phyloP scores from a whole-genome alignment of 2,888 invertebrate genomes.

The Steinernema hermaphroditum region DNA sequence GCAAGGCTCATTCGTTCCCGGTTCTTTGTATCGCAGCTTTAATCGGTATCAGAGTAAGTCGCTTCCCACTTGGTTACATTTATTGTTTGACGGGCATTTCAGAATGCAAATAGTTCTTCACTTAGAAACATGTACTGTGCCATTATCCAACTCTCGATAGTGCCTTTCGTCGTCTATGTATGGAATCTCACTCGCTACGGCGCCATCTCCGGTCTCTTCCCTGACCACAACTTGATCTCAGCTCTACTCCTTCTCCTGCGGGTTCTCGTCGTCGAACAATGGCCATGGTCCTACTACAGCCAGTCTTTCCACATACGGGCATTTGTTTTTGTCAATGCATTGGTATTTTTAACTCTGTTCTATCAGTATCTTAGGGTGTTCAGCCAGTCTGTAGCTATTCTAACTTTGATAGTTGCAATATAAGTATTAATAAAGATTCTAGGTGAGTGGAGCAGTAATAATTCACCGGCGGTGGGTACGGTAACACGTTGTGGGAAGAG shows the following conservation, averaged over 20 bases:
- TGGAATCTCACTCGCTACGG: slow-evolving; percentile 22
- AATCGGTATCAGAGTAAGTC: neutral
- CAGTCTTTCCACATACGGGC: neutral
- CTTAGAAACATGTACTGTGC: slow-evolving; percentile 4
- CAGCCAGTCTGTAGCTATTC: neutral
- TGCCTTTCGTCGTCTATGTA: slow-evolving; percentile 16
- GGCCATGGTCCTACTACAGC: neutral
- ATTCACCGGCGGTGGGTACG: too few relatives aligned
- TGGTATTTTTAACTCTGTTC: neutral
- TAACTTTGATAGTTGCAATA: neutral
- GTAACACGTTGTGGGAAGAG: too few relatives aligned
- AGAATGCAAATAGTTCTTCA: neutral
- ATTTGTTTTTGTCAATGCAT: neutral
- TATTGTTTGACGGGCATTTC: neutral
- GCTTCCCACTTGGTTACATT: too few relatives aligned
- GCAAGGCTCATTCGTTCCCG: neutral
- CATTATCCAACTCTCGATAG: slow-evolving; percentile 16
- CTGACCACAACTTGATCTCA: slow-evolving; percentile 21
- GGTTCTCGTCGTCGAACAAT: neutral
- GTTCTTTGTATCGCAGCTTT: slow-evolving; percentile 5
- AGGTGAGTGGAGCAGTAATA: too few relatives aligned
- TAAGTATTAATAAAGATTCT: too few relatives aligned
- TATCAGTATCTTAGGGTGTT: slow-evolving; percentile 7
- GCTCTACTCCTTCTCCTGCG: neutral
- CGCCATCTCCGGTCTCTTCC: slow-evolving; percentile 3